These are phyloP conservation scores for Eupithecia dodoneata DNA, from an alignment of 2,888 invertebrate genomes.

Conservation along the genomic window DNA sequence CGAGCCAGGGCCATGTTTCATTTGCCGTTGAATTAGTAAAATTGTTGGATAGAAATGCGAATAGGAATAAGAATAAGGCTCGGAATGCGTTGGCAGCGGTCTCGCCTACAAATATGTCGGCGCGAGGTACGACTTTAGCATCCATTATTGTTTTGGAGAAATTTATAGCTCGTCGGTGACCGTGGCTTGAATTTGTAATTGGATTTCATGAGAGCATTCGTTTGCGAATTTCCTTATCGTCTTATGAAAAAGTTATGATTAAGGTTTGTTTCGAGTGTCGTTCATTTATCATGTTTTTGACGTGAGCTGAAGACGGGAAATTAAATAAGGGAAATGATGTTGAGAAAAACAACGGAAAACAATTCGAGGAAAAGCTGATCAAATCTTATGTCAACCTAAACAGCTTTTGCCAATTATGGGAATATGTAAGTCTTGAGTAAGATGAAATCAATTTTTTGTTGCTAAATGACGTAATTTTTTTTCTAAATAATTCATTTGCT, in stretches of 20 bases:
- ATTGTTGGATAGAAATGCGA: constrained; percentile 43
- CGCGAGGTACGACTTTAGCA: constrained; percentile 49
- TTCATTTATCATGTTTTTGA: constrained; percentile 49
- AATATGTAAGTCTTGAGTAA: neutral
- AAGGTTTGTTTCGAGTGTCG: constrained; percentile 49
- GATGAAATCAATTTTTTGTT: neutral
- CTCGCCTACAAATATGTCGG: constrained; percentile 49
- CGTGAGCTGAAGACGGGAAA: constrained; percentile 41
- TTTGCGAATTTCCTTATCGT: constrained; percentile 55
- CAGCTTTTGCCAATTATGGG: neutral
- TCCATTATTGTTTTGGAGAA: constrained; percentile 65
- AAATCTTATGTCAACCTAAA: neutral
- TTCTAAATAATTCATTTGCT: too few species aligned
- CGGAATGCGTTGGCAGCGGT: constrained; percentile 45
- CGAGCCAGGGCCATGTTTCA: constrained; percentile 49
- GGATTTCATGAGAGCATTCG: constrained; percentile 58
- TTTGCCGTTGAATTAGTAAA: constrained; percentile 45
- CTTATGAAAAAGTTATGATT: constrained; percentile 51
- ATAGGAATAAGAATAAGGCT: constrained; percentile 48
- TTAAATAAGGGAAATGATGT: constrained; percentile 32
- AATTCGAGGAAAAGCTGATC: neutral
- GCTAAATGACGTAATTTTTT: neutral
- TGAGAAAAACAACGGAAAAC: constrained; percentile 19
- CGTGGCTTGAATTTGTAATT: constrained; percentile 69
- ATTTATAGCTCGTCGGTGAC: constrained; percentile 60